Conservation (phyloP, 2,113 vertebrate genomes). For the Mesoclemmys tuberculata region DNA sequence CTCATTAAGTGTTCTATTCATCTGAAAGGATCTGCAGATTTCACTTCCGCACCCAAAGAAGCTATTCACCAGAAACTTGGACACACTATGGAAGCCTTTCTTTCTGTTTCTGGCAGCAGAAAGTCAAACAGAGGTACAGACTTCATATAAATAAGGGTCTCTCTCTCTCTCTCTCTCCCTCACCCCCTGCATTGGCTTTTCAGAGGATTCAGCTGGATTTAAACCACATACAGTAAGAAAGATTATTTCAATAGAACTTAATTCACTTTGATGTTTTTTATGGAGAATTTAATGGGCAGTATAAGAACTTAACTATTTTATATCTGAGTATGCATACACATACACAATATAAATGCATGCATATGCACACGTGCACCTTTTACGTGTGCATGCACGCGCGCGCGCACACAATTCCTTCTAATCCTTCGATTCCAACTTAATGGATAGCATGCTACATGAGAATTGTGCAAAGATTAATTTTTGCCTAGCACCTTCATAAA, state of each 20-base stretch:
- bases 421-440: background rate
- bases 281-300: conserved; percentile 7
- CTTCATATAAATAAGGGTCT: conserved; percentile 56
- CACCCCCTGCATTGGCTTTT: conserved; percentile 5
- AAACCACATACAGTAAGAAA: conserved; percentile 58
- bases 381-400: background rate
- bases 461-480: background rate
- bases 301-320: conserved; percentile 18
- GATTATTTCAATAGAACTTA: conserved; percentile 53
- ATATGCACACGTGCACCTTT: accelerated
- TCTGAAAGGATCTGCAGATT: conserved; percentile 56
- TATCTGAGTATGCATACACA: background rate
- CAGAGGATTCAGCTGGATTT: conserved; percentile 41
- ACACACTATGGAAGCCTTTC: conserved; percentile 54
- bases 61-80: conserved; percentile 66
- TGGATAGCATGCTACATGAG: background rate
- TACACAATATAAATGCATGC: background rate
- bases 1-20: conserved; percentile 65
- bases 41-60: conserved; percentile 67
- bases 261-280: conserved; percentile 54
- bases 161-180: background rate
- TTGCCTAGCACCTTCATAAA: background rate
- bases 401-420: background rate
- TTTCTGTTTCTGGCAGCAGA: conserved; percentile 60
- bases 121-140: conserved; percentile 54